phyloP scores from a whole-genome alignment of 1,140 invertebrate species.

The Drosophila mauritiana region DNA sequence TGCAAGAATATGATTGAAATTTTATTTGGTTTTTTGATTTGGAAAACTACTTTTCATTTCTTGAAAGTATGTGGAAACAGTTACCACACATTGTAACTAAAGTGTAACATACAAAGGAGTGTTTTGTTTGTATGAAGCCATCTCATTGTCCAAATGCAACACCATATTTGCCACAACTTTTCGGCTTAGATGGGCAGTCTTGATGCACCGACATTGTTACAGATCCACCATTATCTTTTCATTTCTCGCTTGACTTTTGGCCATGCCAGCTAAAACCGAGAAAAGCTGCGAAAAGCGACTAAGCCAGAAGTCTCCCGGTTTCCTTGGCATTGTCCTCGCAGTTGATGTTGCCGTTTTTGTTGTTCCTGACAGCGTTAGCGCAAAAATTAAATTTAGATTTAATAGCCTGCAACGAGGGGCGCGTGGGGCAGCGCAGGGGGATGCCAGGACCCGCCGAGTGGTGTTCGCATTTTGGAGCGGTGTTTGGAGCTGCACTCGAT shows the following conservation, averaged over 20 bases:
- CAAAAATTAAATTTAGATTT: constrained; percentile 75
- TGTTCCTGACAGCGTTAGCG: constrained; percentile 44
- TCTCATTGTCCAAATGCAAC: not conserved
- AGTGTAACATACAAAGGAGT: not conserved
- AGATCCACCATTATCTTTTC: constrained; percentile 39
- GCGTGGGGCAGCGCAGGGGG: not conserved
- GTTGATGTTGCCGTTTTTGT: constrained; percentile 18
- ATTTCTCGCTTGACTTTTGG: constrained; percentile 45
- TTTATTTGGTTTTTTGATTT: no score
- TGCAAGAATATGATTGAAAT: no score
- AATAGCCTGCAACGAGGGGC: constrained; percentile 55
- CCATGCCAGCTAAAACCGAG: constrained; percentile 9
- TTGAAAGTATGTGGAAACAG: no score
- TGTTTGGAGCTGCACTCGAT: constrained; percentile 39
- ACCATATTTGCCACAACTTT: not conserved
- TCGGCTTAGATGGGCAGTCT: constrained; percentile 1
- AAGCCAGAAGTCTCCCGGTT: constrained; percentile 19
- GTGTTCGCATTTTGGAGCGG: constrained; percentile 47
- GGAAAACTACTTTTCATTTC: no score
- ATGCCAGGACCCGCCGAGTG: constrained; percentile 15
- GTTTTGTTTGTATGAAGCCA: not conserved
- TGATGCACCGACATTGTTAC: constrained; percentile 19
- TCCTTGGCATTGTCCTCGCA: constrained; percentile 38
- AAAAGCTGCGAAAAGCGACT: constrained; percentile 26
- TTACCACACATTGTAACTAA: no score